Evolutionary conservation across 2,113 vertebrate genomes (phyloP).

Genomic region (Antechinus stuartii): DNA sequence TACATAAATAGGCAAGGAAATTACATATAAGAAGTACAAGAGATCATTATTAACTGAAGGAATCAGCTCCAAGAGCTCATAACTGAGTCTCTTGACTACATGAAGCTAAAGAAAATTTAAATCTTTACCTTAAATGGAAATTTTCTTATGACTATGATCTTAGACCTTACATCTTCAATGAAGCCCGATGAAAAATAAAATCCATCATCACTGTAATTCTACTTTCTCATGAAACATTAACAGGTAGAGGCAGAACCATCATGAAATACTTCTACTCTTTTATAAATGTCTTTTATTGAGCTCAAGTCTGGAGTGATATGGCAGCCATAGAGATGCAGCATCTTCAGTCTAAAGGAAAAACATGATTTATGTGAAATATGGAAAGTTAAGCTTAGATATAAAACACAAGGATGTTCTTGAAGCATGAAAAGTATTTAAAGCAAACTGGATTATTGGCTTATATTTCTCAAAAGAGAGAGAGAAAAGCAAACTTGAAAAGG

Average conservation of each 20-base stretch:
- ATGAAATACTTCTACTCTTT: slow-evolving; percentile 71
- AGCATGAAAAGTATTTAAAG: not conserved
- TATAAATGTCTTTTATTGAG: slow-evolving; percentile 76
- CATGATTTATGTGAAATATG: not conserved
- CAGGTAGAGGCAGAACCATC: slow-evolving; percentile 50
- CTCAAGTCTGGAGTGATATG: slow-evolving; percentile 59
- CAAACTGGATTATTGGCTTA: not conserved
- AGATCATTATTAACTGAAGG: not conserved
- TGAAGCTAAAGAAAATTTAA: slow-evolving; percentile 36
- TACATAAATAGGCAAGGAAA: not conserved
- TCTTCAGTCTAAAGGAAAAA: slow-evolving; percentile 75
- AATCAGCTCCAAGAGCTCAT: not conserved
- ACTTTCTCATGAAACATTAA: slow-evolving; percentile 62
- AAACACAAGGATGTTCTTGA: slow-evolving; percentile 2
- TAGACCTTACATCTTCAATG: not conserved
- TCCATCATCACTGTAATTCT: slow-evolving; percentile 13
- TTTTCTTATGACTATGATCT: not conserved
- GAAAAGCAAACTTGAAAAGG: slow-evolving; percentile 32
- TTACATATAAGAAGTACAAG: not conserved
- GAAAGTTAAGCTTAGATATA: slow-evolving; percentile 8
- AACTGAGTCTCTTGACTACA: not conserved
- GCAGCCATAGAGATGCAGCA: slow-evolving; percentile 81
- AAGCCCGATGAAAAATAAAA: not conserved
- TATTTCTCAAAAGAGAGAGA: slow-evolving; percentile 32
- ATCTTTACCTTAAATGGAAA: slow-evolving; percentile 2